phyloP scores from a whole-genome alignment of 2,888 invertebrate genomes.

The Amphipyra tragopoginis region DNA sequence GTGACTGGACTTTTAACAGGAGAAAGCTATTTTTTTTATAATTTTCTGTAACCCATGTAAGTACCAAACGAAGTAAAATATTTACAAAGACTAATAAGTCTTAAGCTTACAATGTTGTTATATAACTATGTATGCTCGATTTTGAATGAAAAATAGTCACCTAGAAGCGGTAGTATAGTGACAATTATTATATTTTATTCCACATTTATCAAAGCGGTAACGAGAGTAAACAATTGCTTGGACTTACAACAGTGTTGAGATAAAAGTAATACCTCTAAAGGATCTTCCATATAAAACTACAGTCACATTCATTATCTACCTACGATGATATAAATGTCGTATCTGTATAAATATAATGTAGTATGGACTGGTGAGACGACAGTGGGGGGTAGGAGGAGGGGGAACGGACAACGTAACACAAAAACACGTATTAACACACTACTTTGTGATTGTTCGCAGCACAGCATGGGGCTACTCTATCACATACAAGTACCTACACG shows the following conservation, averaged over 20 bases:
- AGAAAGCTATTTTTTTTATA: constrained; percentile 73
- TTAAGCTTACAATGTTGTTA: constrained; percentile 79
- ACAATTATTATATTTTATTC: constrained; percentile 73
- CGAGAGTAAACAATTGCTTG: constrained; percentile 75
- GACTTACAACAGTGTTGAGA: constrained; percentile 71
- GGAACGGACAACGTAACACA: constrained; percentile 62
- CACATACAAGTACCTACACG: constrained; percentile 77
- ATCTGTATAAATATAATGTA: constrained; percentile 65
- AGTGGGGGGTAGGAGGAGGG: constrained; percentile 18
- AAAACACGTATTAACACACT: constrained; percentile 70
- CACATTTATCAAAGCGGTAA: constrained; percentile 84
- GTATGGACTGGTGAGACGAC: constrained; percentile 67
- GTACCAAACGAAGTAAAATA: constrained; percentile 76
- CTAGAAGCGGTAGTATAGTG: constrained; percentile 84
- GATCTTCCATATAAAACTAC: constrained; percentile 79
- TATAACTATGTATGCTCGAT: constrained; percentile 70
- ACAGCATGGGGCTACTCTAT: constrained; percentile 78
- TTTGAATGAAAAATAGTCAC: constrained; percentile 76
- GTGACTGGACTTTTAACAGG: constrained; percentile 69
- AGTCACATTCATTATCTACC: constrained; percentile 83
- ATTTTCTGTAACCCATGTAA: constrained; percentile 70
- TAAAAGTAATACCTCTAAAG: constrained; percentile 64
- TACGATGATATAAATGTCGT: constrained; percentile 73
- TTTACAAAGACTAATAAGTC: constrained; percentile 82
- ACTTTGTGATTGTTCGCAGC: constrained; percentile 76